Base-by-base conservation (phyloP, 2,888 invertebrate species). In the Caenorhabditis sp. region DNA sequence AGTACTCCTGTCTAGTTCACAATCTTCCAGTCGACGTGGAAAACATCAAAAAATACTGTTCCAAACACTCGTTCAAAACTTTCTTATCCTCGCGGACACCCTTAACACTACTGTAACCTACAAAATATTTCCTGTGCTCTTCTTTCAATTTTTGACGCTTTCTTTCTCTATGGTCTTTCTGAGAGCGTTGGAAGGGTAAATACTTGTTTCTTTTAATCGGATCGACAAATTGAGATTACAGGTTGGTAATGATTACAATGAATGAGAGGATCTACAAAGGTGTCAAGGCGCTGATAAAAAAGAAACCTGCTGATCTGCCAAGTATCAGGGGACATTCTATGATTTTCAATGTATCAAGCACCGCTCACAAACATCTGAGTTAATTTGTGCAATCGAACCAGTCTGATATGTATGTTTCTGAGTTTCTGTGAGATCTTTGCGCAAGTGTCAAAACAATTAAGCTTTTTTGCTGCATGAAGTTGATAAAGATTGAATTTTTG, bases 161-260 rank as follows among this genome's bases (percentile, higher is more conserved):
- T 69, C 69, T 6, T 70, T 70, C 22, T 78, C 78, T n/a, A 70
- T 78, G 61, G 78, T 78, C 8, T 78, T 78, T 55, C 20, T 70
- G 6, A 35, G 70, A 53, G 65, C 64, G n/a, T 2, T 78, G 9
- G 78, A 78, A 32, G 78, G 78, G 70, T 78, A 24, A 22, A 32
- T 44, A 53, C 32, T 32, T 9, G 9, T 32, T 32, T 9, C 32
- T 32, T 32, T n/a, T n/a, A n/a, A n/a, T n/a, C n/a, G n/a, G n/a
- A n/a, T n/a, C n/a, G n/a, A n/a, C n/a, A n/a, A n/a, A n/a, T n/a
- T n/a, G n/a, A n/a, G n/a, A n/a, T n/a, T n/a, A 9, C 22, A 77
- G 77, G 28, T 35, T 78, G n/a, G 60, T 78, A 13, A 78, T 78
- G 78, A 32, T 70, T 28, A 51, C 28, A 40, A 56, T 78, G 56